Base-by-base conservation (phyloP, 2,888 invertebrate species). In the Dryobotodes eremita region DNA sequence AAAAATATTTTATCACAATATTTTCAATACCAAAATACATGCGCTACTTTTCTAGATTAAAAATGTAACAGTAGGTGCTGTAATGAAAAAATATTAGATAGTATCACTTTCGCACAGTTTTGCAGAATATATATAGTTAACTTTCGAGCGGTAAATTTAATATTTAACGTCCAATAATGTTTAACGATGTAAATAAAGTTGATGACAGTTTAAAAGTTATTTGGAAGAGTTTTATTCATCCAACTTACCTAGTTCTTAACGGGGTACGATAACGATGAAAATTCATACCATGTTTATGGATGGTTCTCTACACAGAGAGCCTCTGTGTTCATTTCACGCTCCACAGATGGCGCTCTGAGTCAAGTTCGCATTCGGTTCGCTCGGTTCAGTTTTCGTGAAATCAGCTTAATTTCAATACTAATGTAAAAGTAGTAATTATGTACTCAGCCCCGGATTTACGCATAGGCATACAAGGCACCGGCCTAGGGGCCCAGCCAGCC, bases 341-440 rank as follows among this genome's bases (percentile, higher is more conserved):
- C 13, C 42, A 68, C 55, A 80, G 80, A 80, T 83, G 68, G 83
- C 80, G 83, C 42, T 83, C n/a, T 53, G 2, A 31, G 13, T 26
- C n/a, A 20, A 36, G 75, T 65, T 64, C 10, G 46, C n/a, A n/a
- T 23, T 36, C 7, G 7, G 13, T 42, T 62, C 42, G 23, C 31
- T 57, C 17, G 23, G 7, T 57, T 74, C 55, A 57, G 42, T 36
- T 36, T 36, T 36, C 31, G 31, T 36, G 26, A 48, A 59, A 48
- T 59, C 23, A 50, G 42, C 20, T 79, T 11, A 11, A 36, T 79
- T 77, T 66, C 31, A 17, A n/a, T 55, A 15, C 15, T 23, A 71
- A 55, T 71, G 26, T 10, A 71, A 13, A 42, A 36, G 36, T n/a
- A 48, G 48, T 69, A 31, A 50, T 46, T 46, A 42, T 6, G 42